These are phyloP conservation scores for Mus pahari DNA, from an alignment of 2,113 vertebrate species.

Conservation along the genomic window DNA sequence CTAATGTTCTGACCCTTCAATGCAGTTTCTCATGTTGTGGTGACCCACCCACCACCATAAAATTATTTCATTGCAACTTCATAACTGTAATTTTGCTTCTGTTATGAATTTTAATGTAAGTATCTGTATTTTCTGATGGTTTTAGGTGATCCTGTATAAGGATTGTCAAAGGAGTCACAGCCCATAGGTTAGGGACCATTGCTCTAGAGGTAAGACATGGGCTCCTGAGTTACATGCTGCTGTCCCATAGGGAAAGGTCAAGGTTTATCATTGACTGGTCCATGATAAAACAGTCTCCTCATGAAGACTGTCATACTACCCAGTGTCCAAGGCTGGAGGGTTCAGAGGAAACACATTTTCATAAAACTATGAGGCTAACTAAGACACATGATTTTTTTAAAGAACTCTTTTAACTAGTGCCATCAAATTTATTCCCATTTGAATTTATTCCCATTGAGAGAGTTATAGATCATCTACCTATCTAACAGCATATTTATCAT, in stretches of 20 bases:
- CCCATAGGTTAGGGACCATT: not conserved
- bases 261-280: too few relatives aligned
- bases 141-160: not conserved
- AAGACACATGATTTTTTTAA: not conserved
- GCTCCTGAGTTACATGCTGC: not conserved
- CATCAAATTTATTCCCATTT: not conserved
- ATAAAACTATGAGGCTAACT: not conserved
- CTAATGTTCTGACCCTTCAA: not conserved
- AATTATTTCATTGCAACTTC: not conserved
- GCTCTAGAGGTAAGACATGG: not conserved
- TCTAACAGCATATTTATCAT: not conserved
- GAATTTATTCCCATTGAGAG: not conserved
- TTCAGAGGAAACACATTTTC: not conserved
- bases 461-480: not conserved
- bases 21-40: not conserved
- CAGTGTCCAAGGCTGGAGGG: not conserved
- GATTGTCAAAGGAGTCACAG: not conserved
- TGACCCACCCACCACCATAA: not conserved
- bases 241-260: not conserved
- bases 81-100: not conserved
- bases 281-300: not conserved
- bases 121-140: not conserved
- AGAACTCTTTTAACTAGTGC: not conserved
- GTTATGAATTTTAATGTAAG: not conserved
- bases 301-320: not conserved